Evolutionary conservation across 2,888 invertebrate genomes (phyloP).

Genomic region (Caenorhabditis becei): DNA sequence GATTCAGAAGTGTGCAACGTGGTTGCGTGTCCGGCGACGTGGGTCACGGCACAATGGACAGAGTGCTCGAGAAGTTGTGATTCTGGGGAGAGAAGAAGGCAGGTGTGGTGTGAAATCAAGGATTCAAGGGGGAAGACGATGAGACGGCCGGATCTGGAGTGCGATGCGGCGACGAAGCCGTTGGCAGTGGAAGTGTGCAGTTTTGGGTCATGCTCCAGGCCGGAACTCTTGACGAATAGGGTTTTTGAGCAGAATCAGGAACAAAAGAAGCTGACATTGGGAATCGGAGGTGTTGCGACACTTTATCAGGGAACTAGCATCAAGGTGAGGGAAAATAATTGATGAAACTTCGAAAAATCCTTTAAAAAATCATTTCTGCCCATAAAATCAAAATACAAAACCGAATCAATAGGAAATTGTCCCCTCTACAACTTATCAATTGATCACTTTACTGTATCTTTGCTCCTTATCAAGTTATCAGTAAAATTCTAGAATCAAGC

Average conservation of each 20-base stretch:
- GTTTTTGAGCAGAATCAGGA: conserved; percentile 88
- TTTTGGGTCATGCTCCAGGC: conserved; percentile 73
- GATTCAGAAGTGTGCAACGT: conserved; percentile 89
- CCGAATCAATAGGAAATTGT: no score
- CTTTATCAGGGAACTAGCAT: conserved; percentile 92
- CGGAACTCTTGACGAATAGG: conserved; percentile 64
- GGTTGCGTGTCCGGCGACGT: conserved; percentile 92
- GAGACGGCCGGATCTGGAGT: conserved; percentile 86
- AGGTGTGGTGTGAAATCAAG: conserved; percentile 91
- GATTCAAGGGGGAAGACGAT: conserved; percentile 89
- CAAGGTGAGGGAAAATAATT: no score
- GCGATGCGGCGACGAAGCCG: conserved; percentile 86
- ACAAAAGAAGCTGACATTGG: conserved; percentile 86
- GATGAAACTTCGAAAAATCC: no score
- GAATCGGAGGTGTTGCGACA: conserved; percentile 92
- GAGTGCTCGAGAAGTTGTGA: conserved; percentile 95
- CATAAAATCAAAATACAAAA: no score
- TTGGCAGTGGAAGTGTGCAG: conserved; percentile 90
- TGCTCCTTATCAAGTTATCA: no score
- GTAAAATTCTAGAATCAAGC: no score
- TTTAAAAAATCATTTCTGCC: no score
- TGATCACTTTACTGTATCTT: no score
- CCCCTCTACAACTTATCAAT: no score
- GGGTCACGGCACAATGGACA: conserved; percentile 84
- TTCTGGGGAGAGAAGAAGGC: conserved; percentile 90